A percentile compares a stretch with the other conserved stretches of the same genome.
phyloP scores from a whole-genome alignment of 2,113 vertebrate species.

The Chaetura pelagica region DNA sequence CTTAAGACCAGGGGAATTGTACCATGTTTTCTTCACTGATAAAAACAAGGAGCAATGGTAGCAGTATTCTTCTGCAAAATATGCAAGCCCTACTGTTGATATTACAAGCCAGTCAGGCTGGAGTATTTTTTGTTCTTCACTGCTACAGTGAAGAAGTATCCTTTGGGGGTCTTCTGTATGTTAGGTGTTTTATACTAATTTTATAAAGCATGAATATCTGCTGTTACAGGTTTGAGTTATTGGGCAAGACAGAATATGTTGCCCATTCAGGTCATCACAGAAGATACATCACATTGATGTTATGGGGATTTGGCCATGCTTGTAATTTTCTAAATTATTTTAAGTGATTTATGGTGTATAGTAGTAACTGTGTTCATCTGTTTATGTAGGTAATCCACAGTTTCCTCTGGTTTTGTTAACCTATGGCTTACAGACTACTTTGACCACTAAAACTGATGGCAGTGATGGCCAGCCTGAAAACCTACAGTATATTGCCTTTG shows the following conservation, averaged over 20 bases:
- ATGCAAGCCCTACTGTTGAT: neutral
- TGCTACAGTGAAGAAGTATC: neutral
- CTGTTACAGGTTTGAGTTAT: neutral
- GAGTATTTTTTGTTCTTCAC: neutral
- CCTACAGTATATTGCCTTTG: slow-evolving; percentile 83
- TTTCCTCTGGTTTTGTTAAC: neutral
- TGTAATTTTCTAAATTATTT: neutral
- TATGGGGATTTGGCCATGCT: neutral
- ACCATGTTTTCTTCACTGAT: neutral
- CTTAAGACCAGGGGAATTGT: fast-evolving
- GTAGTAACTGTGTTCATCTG: neutral
- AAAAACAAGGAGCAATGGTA: neutral
- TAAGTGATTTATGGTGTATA: neutral
- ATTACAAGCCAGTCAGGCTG: neutral
- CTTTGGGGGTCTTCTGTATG: fast-evolving
- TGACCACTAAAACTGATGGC: neutral
- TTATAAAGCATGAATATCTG: neutral
- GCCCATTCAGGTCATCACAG: neutral
- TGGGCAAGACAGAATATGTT: neutral
- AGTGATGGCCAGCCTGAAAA: slow-evolving; percentile 29
- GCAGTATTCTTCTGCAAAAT: neutral
- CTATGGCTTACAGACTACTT: slow-evolving; percentile 3
- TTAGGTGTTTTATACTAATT: neutral
- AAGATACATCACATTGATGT: neutral
- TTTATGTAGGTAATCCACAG: slow-evolving; percentile 19